phyloP scores from a whole-genome alignment of 2,797 vertebrate species.

The Thamnophis elegans region DNA sequence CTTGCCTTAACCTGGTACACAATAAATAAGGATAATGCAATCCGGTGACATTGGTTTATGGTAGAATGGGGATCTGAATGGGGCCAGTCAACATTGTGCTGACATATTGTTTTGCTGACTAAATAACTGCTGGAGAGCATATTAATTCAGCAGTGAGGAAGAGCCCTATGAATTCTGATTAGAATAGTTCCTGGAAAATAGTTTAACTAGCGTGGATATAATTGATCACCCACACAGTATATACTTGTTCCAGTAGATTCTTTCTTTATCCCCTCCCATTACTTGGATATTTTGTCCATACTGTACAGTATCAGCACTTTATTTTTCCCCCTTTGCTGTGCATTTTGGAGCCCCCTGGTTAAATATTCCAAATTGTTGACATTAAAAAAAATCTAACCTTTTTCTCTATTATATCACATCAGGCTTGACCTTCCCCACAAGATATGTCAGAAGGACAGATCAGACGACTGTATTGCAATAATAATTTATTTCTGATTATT shows the following conservation, averaged over 20 bases:
- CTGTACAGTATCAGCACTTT: neutral
- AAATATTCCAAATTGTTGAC: neutral
- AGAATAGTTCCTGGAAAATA: neutral
- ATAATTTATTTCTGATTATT: neutral
- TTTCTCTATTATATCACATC: neutral
- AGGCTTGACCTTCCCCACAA: neutral
- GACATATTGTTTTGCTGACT: neutral
- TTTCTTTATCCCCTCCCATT: neutral
- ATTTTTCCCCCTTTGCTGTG: neutral
- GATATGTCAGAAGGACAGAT: neutral
- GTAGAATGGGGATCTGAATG: neutral
- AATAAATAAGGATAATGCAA: neutral
- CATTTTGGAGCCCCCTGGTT: neutral
- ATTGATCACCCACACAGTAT: neutral
- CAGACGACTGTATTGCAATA: neutral
- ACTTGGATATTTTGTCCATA: neutral
- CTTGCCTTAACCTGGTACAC: neutral
- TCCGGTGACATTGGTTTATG: neutral
- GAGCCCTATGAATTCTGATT: neutral
- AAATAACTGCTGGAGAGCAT: neutral
- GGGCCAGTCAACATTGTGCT: neutral
- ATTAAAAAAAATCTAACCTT: neutral
- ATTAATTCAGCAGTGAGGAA: neutral
- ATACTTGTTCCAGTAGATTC: neutral
- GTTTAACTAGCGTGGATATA: neutral